phyloP scores from a whole-genome alignment of 2,797 vertebrate genomes.

The Harpagifer antarcticus region DNA sequence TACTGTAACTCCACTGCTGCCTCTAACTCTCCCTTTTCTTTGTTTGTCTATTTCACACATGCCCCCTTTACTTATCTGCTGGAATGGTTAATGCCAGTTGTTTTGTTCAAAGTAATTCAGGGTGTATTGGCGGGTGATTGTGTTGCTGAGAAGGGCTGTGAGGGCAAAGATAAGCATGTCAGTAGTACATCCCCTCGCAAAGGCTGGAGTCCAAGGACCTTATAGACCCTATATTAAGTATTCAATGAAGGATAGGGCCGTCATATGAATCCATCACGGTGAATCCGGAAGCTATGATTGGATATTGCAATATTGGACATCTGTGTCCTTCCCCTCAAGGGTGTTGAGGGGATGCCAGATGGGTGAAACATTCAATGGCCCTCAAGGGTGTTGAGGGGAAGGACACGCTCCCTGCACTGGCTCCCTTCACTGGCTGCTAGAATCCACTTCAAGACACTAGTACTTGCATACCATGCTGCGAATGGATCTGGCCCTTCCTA shows the following conservation, averaged over 20 bases:
- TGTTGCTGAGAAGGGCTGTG: constrained; percentile 66
- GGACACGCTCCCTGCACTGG: no score
- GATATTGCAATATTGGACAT: constrained; percentile 54
- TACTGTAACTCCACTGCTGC: constrained; percentile 67
- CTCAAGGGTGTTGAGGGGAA: no score
- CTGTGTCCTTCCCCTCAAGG: constrained; percentile 42
- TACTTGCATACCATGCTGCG: no score
- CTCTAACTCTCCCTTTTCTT: constrained; percentile 69
- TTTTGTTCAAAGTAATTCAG: constrained; percentile 81
- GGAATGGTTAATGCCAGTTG: constrained; percentile 77
- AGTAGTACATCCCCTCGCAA: constrained; percentile 46
- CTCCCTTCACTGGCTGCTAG: no score
- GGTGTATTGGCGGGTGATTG: constrained; percentile 77
- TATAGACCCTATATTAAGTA: constrained; percentile 45
- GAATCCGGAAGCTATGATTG: constrained; percentile 48
- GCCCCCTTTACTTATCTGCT: constrained; percentile 79
- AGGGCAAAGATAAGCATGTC: constrained; percentile 73
- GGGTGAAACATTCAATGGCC: no score
- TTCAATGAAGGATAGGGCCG: constrained; percentile 50
- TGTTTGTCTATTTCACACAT: constrained; percentile 83
- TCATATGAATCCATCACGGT: constrained; percentile 59
- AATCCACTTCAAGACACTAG: no score
- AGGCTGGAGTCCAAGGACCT: constrained; percentile 45
- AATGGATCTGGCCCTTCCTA: no score
- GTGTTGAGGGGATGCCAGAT: no score